Conservation (phyloP, 1,140 invertebrate species). For the Solenopsis invicta region DNA sequence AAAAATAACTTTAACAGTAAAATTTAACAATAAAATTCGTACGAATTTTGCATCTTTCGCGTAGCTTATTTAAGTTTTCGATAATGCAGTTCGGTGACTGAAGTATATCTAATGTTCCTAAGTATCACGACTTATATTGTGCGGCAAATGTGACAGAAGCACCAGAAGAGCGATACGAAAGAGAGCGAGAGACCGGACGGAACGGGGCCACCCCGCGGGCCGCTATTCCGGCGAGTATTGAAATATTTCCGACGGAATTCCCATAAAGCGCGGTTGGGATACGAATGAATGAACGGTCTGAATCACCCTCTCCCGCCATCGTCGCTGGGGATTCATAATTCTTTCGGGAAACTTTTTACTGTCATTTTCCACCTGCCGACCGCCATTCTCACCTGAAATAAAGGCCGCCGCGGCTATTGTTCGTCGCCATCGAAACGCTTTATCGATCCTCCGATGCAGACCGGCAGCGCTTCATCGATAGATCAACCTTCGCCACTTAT, state of each 20-base stretch:
- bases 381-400: conserved; percentile 52
- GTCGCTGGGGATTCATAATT: conserved; percentile 74
- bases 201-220: conserved; percentile 57
- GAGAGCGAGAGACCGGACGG: conserved; percentile 36
- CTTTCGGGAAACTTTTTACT: conserved; percentile 74
- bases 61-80: neutral
- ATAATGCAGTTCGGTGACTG: neutral
- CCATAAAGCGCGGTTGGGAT: conserved; percentile 70
- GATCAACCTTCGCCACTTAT: conserved; percentile 27
- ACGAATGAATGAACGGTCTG: conserved; percentile 71
- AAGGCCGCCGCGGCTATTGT: conserved; percentile 35
- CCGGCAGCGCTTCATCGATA: conserved; percentile 6
- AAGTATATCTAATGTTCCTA: neutral
- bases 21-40: too few species aligned
- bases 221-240: conserved; percentile 67
- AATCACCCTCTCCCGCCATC: conserved; percentile 1
- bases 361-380: conserved; percentile 70
- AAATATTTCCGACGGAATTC: conserved; percentile 79
- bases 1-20: too few species aligned
- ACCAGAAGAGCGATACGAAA: conserved; percentile 40
- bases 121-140: conserved; percentile 15
- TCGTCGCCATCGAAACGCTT: conserved; percentile 32
- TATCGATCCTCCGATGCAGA: conserved; percentile 34
- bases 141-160: conserved; percentile 8
- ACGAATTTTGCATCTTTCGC: neutral